Conservation (phyloP, 1,140 invertebrate genomes). For the Caenorhabditis briggsae region DNA sequence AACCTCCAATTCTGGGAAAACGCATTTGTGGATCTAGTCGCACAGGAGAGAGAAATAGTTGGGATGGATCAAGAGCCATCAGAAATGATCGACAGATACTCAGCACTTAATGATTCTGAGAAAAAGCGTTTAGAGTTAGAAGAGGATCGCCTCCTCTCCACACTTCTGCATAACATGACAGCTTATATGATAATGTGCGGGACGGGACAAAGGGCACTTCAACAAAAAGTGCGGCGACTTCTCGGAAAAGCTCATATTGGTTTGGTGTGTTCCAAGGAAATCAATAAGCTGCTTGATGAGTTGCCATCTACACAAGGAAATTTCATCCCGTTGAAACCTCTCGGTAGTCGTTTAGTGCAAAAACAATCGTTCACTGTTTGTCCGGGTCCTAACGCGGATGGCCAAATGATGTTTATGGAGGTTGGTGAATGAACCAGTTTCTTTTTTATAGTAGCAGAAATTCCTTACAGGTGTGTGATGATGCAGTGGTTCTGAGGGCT, state of each 20-base stretch:
- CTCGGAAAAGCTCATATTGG: slow-evolving; percentile 98
- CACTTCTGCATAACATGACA: slow-evolving; percentile 94
- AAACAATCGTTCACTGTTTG: slow-evolving; percentile 98
- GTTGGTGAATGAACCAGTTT: slow-evolving; percentile 58
- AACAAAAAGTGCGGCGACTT: slow-evolving; percentile 88
- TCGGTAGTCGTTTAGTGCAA: slow-evolving; percentile 88
- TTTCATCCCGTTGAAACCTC: slow-evolving; percentile 93
- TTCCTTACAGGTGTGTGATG: slow-evolving; percentile 84
- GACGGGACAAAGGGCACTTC: slow-evolving; percentile 68
- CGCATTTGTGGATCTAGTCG: slow-evolving; percentile 96
- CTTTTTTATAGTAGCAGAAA: too few species aligned
- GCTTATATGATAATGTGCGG: slow-evolving; percentile 90
- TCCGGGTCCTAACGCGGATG: slow-evolving; percentile 89
- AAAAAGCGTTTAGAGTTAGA: slow-evolving; percentile 95
- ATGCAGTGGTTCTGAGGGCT: slow-evolving; percentile 92
- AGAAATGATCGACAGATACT: slow-evolving; percentile 99
- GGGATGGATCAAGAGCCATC: slow-evolving; percentile 99
- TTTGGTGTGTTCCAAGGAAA: slow-evolving; percentile 94
- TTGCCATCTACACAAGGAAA: slow-evolving; percentile 85
- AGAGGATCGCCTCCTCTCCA: slow-evolving; percentile 94
- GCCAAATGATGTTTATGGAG: slow-evolving; percentile 94
- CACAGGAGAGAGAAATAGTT: slow-evolving; percentile 97
- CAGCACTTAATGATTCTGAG: slow-evolving; percentile 91
- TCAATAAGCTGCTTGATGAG: slow-evolving; percentile 95
- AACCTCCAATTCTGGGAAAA: slow-evolving; percentile 99